Evolutionary conservation across 2,888 invertebrate species (phyloP).

Genomic region (Resseliella maxima): DNA sequence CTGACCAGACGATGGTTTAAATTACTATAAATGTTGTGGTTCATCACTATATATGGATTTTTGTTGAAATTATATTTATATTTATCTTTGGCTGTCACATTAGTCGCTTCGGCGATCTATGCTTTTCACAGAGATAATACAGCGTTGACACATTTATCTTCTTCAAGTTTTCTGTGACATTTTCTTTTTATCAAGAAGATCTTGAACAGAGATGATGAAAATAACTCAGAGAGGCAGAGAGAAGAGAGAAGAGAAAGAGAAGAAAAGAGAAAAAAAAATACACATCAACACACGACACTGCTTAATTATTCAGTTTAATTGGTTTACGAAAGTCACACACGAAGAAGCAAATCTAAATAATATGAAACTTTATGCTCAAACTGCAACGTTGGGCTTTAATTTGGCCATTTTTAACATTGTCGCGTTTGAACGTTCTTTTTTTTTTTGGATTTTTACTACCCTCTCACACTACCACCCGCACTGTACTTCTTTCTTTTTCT

Average conservation of each 20-base stretch:
- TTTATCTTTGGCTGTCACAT: constrained; percentile 42
- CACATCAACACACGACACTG: background rate
- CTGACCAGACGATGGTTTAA: background rate
- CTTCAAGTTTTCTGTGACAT: constrained; percentile 36
- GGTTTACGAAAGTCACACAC: constrained; percentile 45
- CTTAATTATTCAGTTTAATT: constrained; percentile 51
- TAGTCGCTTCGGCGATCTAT: background rate
- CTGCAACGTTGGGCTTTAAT: background rate
- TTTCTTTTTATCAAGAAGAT: background rate
- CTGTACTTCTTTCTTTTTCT: no score
- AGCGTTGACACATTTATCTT: constrained; percentile 43
- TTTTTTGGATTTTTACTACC: background rate
- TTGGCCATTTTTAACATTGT: background rate
- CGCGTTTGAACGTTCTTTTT: background rate
- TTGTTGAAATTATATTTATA: background rate
- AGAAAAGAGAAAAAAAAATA: background rate
- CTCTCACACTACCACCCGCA: no score
- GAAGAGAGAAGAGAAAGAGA: background rate
- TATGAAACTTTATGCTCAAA: background rate
- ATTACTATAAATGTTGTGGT: background rate
- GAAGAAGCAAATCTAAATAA: background rate
- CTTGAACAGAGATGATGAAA: background rate
- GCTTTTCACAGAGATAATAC: background rate
- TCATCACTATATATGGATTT: background rate
- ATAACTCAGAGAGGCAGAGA: no score